Base-by-base conservation (phyloP, 1,140 invertebrate genomes). In the Oryctes rhinoceros region DNA sequence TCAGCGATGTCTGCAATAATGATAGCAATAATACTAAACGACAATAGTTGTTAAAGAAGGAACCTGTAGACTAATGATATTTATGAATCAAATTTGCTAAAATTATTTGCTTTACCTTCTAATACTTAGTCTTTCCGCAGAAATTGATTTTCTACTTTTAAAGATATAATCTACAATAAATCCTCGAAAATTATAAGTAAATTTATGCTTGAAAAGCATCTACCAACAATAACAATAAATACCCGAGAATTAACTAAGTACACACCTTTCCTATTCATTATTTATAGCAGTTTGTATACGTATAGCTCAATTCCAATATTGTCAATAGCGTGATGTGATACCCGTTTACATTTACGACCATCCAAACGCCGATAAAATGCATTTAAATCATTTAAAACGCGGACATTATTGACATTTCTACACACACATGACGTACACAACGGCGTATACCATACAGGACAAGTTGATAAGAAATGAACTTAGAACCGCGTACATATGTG, bases 401-500 rank as follows among this genome's bases (percentile, higher is more conserved):
- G 65, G 35, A 71, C 65, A 71, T 24, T 71, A 71, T 71, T 71
- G 65, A 71, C 65, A 71, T 71, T 71, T 71, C 65, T 71, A 30
- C 35, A 71, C 24, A 71, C 65, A 71, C 65, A 30, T 71, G 65
- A 71, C 65, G 65, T 71, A 71, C 9, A 71, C 24, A 35, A 71
- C 65, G n/a, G 15, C n/a, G n/a, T 18, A 18, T 7, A 15, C 15
- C 53, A 18, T 6, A 15, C 53, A 59, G 53, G 15, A 71, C 24
- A 37, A 71, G 75, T 76, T 76, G 75, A 76, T 76, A 76, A 76
- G 75, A 76, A 76, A 47, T 47, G 37, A 76, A 76, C 75, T 76
- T 47, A 76, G 75, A 47, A 15, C n/a, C 75, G 75, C 35, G 44
- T 20, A 24, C 53, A 20, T 44, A 18, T 59, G 48, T 49, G 77